A percentile compares a stretch with the other conserved stretches of the same genome.
These are phyloP conservation scores for Actinopyga echinites DNA, from an alignment of 53 echinoderm and acorn worm genomes.

Conservation along the genomic window DNA sequence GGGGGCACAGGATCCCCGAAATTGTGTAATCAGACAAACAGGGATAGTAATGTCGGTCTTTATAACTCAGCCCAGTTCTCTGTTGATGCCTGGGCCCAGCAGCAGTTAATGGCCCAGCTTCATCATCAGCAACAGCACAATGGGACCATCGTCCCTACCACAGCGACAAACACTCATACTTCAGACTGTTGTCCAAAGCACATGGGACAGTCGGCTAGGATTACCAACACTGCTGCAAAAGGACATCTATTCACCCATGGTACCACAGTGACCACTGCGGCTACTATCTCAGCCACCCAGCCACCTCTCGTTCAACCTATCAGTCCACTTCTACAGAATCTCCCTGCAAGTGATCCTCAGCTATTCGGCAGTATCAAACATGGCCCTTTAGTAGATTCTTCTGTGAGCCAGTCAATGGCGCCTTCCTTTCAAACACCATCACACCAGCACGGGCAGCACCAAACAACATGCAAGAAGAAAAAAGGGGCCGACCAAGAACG, in stretches of 20 bases:
- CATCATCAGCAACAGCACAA: slow-evolving; percentile 40
- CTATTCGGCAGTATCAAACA: slow-evolving; percentile 3
- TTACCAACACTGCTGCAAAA: not conserved
- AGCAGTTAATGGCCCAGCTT: slow-evolving; percentile 53
- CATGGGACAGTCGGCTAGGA: not conserved
- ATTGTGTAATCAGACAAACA: slow-evolving; percentile 50
- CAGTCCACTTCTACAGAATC: slow-evolving; percentile 14
- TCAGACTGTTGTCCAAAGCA: slow-evolving; percentile 38
- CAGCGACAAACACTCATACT: slow-evolving; percentile 25
- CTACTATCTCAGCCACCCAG: not conserved
- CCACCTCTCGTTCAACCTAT: slow-evolving; percentile 26
- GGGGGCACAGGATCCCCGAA: not conserved
- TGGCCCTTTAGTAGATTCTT: not conserved
- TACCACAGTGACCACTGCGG: not conserved
- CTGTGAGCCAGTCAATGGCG: slow-evolving; percentile 7
- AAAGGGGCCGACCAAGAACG: slow-evolving; percentile 61
- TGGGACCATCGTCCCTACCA: slow-evolving; percentile 23
- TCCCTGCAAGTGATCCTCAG: slow-evolving; percentile 16
- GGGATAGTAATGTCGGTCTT: slow-evolving; percentile 47
- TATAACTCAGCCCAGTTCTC: slow-evolving; percentile 37
- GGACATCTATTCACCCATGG: slow-evolving; percentile 7
- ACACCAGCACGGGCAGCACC: slow-evolving; percentile 58
- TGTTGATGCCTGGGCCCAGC: slow-evolving; percentile 52
- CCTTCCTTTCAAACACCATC: slow-evolving; percentile 61
- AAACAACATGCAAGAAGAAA: slow-evolving; percentile 46